Evolutionary conservation across 2,888 invertebrate genomes (phyloP).

Genomic region (Dermolepida albohirtum): DNA sequence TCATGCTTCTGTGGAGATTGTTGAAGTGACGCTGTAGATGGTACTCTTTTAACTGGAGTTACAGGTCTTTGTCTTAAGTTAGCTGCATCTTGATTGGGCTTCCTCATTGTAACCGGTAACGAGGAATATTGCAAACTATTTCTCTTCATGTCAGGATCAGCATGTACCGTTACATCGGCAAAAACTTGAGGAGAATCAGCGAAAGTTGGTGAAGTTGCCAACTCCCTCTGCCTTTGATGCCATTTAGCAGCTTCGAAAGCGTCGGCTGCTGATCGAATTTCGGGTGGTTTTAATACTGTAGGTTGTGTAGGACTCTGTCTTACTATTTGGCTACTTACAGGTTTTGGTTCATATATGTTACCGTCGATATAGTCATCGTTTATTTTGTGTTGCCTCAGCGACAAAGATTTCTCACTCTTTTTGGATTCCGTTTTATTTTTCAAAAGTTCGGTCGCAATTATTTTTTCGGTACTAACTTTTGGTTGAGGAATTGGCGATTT

Average conservation of each 20-base stretch:
- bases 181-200: conserved; percentile 46
- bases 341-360: conserved; percentile 39
- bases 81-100: conserved; percentile 38
- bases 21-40: conserved; percentile 47
- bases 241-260: conserved; percentile 50
- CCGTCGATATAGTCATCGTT: conserved; percentile 58
- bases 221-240: conserved; percentile 50
- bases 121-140: conserved; percentile 39
- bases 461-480: conserved; percentile 61
- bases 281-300: background rate
- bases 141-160: conserved; percentile 44
- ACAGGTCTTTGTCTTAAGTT: conserved; percentile 42
- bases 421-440: conserved; percentile 48
- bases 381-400: conserved; percentile 56
- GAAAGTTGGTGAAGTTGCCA: conserved; percentile 47
- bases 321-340: conserved; percentile 17
- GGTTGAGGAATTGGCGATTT: conserved; percentile 62
- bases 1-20: conserved; percentile 67
- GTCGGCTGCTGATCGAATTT: conserved; percentile 16
- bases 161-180: conserved; percentile 57
- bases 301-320: conserved; percentile 14
- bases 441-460: conserved; percentile 62
- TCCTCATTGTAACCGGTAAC: conserved; percentile 29
- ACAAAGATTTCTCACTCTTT: conserved; percentile 50
- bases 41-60: conserved; percentile 46